Base-by-base conservation (phyloP, 2,888 invertebrate genomes). In the Corythucha ciliata region DNA sequence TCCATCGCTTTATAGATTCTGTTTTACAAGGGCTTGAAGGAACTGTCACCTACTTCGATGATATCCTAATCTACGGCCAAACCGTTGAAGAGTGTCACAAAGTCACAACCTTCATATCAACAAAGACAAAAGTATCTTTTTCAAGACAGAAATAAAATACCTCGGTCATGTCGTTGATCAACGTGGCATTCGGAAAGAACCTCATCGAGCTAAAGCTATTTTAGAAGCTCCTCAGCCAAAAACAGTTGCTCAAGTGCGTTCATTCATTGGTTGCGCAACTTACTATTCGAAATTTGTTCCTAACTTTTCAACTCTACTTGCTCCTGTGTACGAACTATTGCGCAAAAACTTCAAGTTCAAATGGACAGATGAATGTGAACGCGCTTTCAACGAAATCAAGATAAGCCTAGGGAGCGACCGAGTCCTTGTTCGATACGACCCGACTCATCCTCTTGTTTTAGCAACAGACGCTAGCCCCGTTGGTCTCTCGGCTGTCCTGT, bases 401-500 rank as follows among this genome's bases (percentile, higher is more conserved):
- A 18, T 4, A 10, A 18, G 22, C 20, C 4, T 39, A 21, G 8
- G 5, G n/a, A 39, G 40, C 21, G 40, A 39, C 6, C 7, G 40
- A 14, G n/a, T 50, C 12, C 39, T 57, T 8, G 32, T 45, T 12
- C 49, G 48, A 29, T 59, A 50, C 45, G 34, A 59, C 44, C 47
- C 48, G 36, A 26, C 56, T 3, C 37, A 53, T 18, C 8, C 18
- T 16, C 5, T 46, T 4, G 20, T 33, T n/a, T 16, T 46, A 21
- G 33, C 46, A 14, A 51, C 48, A 12, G 58, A 56, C 32, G 55
- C 58, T 10, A 48, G 53, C 41, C 52, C 54, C n/a, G 32, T 21
- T 16, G 55, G 57, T 7, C 34, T 58, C 26, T 46, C 40, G 24
- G 57, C 50, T 41, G 56, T 59, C 34, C 46, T 62, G 16, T 56